phyloP scores from a whole-genome alignment of 1,140 invertebrate species.

The Bombyx mori region DNA sequence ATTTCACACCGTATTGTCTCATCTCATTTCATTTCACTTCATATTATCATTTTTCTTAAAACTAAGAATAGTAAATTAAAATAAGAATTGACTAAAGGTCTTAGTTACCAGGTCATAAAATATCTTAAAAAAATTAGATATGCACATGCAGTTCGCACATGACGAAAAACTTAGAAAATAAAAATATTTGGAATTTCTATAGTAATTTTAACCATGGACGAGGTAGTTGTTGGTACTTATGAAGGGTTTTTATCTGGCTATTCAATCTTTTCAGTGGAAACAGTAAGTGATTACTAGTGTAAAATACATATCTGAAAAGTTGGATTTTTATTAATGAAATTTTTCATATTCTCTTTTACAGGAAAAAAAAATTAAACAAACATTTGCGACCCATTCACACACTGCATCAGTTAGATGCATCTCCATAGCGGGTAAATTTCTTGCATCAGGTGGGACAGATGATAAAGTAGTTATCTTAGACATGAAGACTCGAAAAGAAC shows the following conservation, averaged over 20 bases:
- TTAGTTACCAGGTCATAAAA: too few relatives aligned
- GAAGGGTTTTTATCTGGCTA: conserved; percentile 62
- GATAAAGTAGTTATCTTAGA: conserved; percentile 91
- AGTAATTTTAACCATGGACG: conserved; percentile 39
- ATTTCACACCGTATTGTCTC: too few relatives aligned
- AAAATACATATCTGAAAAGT: conserved; percentile 5
- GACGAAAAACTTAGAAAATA: neutral
- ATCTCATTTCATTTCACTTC: too few relatives aligned
- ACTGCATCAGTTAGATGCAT: conserved; percentile 83
- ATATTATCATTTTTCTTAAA: too few relatives aligned
- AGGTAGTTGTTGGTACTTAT: conserved; percentile 58
- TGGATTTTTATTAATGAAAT: conserved; percentile 2
- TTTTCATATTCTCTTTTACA: conserved; percentile 24
- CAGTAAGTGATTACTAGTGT: conserved; percentile 24
- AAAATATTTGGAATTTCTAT: neutral
- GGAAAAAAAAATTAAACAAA: conserved; percentile 74
- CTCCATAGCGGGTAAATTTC: conserved; percentile 77
- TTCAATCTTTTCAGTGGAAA: conserved; percentile 41
- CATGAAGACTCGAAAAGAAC: conserved; percentile 82
- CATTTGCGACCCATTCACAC: conserved; percentile 91
- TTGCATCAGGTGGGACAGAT: conserved; percentile 92
- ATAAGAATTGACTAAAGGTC: too few relatives aligned
- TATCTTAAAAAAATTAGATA: too few relatives aligned
- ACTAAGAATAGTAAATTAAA: too few relatives aligned
- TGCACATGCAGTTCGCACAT: too few relatives aligned